Conservation (phyloP, 2,797 vertebrate genomes). For the Falco cherrug region DNA sequence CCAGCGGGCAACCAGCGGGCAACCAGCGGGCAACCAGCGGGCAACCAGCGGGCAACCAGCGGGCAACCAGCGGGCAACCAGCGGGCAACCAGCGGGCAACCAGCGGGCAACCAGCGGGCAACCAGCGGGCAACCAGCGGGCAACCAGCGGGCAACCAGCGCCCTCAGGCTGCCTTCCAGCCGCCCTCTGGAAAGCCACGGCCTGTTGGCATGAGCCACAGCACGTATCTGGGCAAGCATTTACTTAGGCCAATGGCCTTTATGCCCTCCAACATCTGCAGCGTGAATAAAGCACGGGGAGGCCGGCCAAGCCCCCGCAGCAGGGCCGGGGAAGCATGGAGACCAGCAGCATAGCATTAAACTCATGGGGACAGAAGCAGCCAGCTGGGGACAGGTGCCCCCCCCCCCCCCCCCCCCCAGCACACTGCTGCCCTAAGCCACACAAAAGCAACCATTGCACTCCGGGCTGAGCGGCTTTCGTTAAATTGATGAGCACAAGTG, state of each 20-base stretch:
- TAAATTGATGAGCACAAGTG: neutral
- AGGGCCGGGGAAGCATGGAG: neutral
- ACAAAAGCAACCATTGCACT: accelerated
- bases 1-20: too few relatives aligned
- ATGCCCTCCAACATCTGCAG: neutral
- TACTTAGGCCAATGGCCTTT: accelerated
- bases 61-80: too few relatives aligned
- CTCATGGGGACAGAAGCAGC: accelerated
- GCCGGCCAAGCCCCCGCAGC: accelerated
- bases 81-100: too few relatives aligned
- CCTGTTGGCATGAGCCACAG: accelerated
- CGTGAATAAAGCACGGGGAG: accelerated
- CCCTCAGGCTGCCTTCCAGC: too few relatives aligned
- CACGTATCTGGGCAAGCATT: accelerated
- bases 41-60: too few relatives aligned
- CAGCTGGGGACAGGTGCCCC: accelerated
- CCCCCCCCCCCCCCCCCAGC: neutral
- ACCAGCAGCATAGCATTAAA: accelerated
- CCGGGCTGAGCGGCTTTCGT: accelerated
- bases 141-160: too few relatives aligned
- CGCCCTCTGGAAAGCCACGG: accelerated
- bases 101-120: too few relatives aligned
- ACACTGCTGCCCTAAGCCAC: neutral
- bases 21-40: too few relatives aligned
- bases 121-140: too few relatives aligned